Conservation (phyloP, 2,888 invertebrate genomes). For the Caenorhabditis doughertyi region DNA sequence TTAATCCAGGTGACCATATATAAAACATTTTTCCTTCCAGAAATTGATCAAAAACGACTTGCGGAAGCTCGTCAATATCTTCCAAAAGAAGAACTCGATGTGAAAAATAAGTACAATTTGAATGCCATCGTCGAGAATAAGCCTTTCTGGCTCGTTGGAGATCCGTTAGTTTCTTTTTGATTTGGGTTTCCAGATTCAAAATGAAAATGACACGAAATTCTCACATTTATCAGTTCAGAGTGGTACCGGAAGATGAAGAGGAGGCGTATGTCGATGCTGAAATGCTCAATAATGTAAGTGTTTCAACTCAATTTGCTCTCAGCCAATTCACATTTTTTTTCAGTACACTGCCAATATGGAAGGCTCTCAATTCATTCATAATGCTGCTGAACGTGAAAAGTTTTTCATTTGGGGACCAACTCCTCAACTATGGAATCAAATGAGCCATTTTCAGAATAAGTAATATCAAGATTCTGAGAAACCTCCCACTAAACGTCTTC, state of each 20-base stretch:
- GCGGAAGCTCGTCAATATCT: slow-evolving; percentile 43
- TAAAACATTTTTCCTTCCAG: too few relatives aligned
- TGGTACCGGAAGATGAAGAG: slow-evolving; percentile 59
- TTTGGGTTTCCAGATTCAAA: too few relatives aligned
- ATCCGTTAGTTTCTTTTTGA: slow-evolving; percentile 54
- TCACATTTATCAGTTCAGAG: slow-evolving; percentile 36
- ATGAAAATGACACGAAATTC: neutral
- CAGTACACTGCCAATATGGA: slow-evolving; percentile 34
- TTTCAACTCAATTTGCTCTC: neutral
- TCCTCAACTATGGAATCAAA: slow-evolving; percentile 31
- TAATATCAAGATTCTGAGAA: neutral
- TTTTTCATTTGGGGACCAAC: slow-evolving; percentile 50
- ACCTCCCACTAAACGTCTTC: neutral
- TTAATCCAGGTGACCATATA: too few relatives aligned
- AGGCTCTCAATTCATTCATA: slow-evolving; percentile 13
- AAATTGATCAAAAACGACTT: slow-evolving; percentile 41
- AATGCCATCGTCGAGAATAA: slow-evolving; percentile 61
- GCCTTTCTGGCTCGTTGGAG: slow-evolving; percentile 62
- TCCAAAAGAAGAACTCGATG: slow-evolving; percentile 43
- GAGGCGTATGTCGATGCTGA: slow-evolving; percentile 61
- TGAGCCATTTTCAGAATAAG: slow-evolving; percentile 45
- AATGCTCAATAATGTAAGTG: slow-evolving; percentile 43
- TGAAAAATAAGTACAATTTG: slow-evolving; percentile 48
- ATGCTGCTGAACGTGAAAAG: slow-evolving; percentile 36
- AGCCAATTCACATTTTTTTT: neutral